phyloP scores from a whole-genome alignment of 1,140 invertebrate species.

The Drosophila paulistorum region DNA sequence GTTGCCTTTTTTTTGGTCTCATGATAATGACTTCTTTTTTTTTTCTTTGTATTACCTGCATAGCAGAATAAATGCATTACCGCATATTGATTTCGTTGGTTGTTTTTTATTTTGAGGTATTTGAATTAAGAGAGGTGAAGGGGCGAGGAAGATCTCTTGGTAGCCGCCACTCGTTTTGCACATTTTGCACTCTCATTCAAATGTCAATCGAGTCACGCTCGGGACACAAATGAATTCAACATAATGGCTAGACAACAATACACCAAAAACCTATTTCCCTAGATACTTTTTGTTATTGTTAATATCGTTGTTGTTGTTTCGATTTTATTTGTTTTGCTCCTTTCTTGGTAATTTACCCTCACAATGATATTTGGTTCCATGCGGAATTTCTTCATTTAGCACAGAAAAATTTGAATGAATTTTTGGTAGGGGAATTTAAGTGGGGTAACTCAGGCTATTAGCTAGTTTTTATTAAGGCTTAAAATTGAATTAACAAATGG shows the following conservation, averaged over 20 bases:
- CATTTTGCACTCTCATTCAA: slow-evolving; percentile 77
- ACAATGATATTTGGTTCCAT: slow-evolving; percentile 1
- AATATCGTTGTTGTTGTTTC: slow-evolving; percentile 8
- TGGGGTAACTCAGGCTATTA: background rate
- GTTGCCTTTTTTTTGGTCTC: slow-evolving; percentile 23
- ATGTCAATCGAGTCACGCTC: slow-evolving; percentile 77
- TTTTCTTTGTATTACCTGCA: slow-evolving; percentile 61
- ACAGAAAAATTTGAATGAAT: background rate
- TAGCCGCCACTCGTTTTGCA: slow-evolving; percentile 59
- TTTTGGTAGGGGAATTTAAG: background rate
- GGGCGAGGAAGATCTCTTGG: slow-evolving; percentile 11
- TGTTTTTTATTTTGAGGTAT: slow-evolving; percentile 4
- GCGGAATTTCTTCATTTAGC: slow-evolving; percentile 2
- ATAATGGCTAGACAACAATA: slow-evolving; percentile 46
- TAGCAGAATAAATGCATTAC: slow-evolving; percentile 64
- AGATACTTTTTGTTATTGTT: slow-evolving; percentile 41
- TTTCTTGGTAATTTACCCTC: slow-evolving; percentile 2
- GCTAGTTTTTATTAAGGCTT: background rate
- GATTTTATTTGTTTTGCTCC: background rate
- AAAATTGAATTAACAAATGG: background rate
- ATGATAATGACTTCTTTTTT: slow-evolving; percentile 61
- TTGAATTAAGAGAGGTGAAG: slow-evolving; percentile 2
- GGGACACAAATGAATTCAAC: slow-evolving; percentile 41
- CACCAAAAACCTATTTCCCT: slow-evolving; percentile 59
- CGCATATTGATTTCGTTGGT: slow-evolving; percentile 58